phyloP scores from a whole-genome alignment of 2,797 vertebrate genomes.

The Menidia menidia region DNA sequence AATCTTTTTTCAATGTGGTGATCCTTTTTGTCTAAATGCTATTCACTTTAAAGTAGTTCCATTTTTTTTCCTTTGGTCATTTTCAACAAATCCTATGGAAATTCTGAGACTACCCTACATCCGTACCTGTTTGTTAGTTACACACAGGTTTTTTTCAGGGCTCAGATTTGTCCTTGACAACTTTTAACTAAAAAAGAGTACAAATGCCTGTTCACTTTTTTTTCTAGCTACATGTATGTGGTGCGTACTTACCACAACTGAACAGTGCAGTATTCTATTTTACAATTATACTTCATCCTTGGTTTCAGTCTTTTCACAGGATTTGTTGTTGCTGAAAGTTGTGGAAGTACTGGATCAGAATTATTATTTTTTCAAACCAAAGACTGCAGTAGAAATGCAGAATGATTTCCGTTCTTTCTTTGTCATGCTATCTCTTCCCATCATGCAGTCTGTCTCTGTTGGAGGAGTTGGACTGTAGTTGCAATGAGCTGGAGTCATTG shows the following conservation, averaged over 20 bases:
- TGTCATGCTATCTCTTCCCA: constrained; percentile 40
- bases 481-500: constrained; percentile 95
- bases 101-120: constrained; percentile 19
- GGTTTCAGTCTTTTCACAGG: constrained; percentile 33
- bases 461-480: constrained; percentile 99
- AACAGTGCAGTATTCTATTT: background rate
- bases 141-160: background rate
- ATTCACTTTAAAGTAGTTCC: constrained; percentile 3
- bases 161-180: background rate
- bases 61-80: constrained; percentile 5
- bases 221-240: constrained; percentile 6
- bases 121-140: background rate
- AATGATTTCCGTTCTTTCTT: constrained; percentile 33
- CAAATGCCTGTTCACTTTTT: background rate
- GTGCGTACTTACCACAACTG: background rate
- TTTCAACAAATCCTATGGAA: constrained; percentile 17
- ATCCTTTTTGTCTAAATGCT: constrained; percentile 47
- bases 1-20: constrained; percentile 38
- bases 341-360: constrained; percentile 7
- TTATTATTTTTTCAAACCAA: constrained; percentile 25
- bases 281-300: constrained; percentile 1
- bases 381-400: constrained; percentile 15
- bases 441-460: constrained; percentile 91
- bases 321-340: constrained; percentile 32
- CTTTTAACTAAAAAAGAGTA: background rate